A percentile compares a stretch with the other conserved stretches of the same genome.
Conservation (phyloP, 1,140 invertebrate species). For the Thalassaphorura encarpata region DNA sequence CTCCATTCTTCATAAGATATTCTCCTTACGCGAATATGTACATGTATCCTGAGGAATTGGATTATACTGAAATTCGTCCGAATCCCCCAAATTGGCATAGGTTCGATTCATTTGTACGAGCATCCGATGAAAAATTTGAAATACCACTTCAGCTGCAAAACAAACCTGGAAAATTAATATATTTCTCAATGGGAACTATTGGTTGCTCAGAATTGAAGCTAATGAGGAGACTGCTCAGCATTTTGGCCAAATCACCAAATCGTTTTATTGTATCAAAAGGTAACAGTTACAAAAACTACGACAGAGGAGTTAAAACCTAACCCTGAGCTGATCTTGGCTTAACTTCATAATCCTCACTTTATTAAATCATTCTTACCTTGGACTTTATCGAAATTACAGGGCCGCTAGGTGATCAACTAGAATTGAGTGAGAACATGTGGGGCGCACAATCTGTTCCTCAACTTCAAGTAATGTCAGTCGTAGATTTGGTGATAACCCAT, state of each 20-base stretch:
- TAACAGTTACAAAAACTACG: no score
- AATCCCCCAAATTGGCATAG: background rate
- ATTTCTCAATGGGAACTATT: background rate
- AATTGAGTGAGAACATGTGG: no score
- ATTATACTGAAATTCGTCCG: background rate
- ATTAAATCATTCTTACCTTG: no score
- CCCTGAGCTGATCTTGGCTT: no score
- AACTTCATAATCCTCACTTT: no score
- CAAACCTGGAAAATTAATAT: background rate
- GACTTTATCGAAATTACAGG: no score
- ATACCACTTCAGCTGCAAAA: background rate
- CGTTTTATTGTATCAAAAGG: conserved; percentile 1
- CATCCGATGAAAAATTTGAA: background rate
- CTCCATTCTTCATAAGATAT: background rate
- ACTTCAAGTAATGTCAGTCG: no score
- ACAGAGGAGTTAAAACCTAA: no score
- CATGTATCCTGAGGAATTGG: background rate
- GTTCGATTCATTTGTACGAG: background rate
- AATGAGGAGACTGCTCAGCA: background rate
- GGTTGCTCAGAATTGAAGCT: background rate
- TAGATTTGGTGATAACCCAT: no score
- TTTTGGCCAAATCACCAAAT: background rate
- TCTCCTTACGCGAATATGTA: background rate
- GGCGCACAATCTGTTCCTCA: no score
- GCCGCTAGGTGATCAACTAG: no score